Percentiles rank a stretch among this genome's conserved stretches.
Evolutionary conservation across 1,140 invertebrate genomes (phyloP).

Genomic region (Ptiloglossa arizonensis): DNA sequence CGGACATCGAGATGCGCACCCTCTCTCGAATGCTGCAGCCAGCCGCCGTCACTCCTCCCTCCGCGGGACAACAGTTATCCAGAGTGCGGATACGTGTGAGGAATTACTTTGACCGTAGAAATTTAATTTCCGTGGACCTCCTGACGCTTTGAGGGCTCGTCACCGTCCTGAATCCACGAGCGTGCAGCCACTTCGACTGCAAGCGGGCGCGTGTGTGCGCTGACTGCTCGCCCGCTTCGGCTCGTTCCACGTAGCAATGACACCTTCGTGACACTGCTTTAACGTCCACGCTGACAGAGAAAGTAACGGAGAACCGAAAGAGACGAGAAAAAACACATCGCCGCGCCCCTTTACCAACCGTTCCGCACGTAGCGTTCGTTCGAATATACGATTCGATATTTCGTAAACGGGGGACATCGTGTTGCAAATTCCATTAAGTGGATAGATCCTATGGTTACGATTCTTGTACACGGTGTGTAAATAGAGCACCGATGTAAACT

Average conservation of each 20-base stretch:
- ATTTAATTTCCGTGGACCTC: constrained; percentile 55
- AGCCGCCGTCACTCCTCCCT: neutral
- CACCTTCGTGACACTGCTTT: constrained; percentile 24
- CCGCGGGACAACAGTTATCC: constrained; percentile 40
- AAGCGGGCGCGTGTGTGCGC: neutral
- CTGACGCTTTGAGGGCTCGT: constrained; percentile 48
- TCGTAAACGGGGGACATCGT: too few relatives aligned
- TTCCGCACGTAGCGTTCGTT: too few relatives aligned
- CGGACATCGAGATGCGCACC: neutral
- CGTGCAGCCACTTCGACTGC: neutral
- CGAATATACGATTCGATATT: too few relatives aligned
- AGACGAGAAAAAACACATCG: neutral
- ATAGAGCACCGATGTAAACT: too few relatives aligned
- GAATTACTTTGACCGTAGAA: constrained; percentile 52
- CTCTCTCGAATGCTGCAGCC: constrained; percentile 19
- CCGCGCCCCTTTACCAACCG: too few relatives aligned
- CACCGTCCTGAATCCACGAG: constrained; percentile 24
- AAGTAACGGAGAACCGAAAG: constrained; percentile 14
- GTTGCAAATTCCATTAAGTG: too few relatives aligned
- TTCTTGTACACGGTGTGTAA: too few relatives aligned
- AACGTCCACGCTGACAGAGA: constrained; percentile 7
- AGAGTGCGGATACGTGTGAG: constrained; percentile 41
- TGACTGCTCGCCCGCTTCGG: neutral
- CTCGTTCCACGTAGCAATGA: constrained; percentile 25
- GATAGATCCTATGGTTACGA: too few relatives aligned